These are phyloP conservation scores for Pseudococcus viburni DNA, from an alignment of 2,888 invertebrate genomes.

Conservation along the genomic window DNA sequence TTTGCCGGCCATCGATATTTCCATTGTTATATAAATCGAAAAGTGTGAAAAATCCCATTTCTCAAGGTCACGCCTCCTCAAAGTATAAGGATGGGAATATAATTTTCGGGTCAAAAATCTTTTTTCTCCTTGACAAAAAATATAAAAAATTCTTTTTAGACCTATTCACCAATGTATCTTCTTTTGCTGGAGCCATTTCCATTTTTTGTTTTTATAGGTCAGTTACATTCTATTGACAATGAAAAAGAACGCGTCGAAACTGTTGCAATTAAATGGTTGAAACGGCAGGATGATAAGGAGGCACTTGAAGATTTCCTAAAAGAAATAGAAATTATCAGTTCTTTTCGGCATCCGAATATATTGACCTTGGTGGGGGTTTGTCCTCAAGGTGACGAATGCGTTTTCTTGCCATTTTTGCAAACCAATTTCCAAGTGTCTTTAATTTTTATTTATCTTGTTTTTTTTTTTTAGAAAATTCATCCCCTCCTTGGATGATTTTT, in stretches of 20 bases:
- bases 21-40: no score
- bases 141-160: no score
- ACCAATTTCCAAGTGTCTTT: no score
- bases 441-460: background rate
- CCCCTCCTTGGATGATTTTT: constrained; percentile 89
- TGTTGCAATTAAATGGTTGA: constrained; percentile 86
- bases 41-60: no score
- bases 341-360: constrained; percentile 85
- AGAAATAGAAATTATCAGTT: constrained; percentile 89
- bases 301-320: constrained; percentile 85
- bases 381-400: constrained; percentile 75
- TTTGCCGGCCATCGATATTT: no score
- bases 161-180: no score
- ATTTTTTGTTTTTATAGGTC: constrained; percentile 62
- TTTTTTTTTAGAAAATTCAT: constrained; percentile 73
- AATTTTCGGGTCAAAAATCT: no score
- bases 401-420: no score
- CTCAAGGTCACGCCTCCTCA: no score
- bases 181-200: no score
- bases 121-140: no score
- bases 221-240: constrained; percentile 70
- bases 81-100: no score
- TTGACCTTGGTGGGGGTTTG: constrained; percentile 85
- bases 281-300: constrained; percentile 82
- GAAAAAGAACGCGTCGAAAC: constrained; percentile 68